Evolutionary conservation across 2,113 vertebrate species (phyloP).

Genomic region (Toxostoma redivivum): DNA sequence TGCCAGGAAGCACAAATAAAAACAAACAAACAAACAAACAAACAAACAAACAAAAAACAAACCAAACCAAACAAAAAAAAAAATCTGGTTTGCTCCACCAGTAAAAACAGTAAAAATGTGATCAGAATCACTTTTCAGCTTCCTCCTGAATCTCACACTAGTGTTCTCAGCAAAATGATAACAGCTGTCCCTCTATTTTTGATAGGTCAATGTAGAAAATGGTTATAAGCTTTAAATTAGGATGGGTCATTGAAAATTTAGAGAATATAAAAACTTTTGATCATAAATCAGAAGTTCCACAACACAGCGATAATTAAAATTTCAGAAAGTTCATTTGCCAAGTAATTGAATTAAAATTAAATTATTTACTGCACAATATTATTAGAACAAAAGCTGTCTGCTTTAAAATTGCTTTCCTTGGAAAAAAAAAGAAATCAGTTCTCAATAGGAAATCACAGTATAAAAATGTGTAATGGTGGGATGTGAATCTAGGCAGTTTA

Average conservation of each 20-base stretch:
- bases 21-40: too few species aligned
- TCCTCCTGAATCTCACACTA: neutral
- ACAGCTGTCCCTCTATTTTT: neutral
- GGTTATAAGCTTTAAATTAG: neutral
- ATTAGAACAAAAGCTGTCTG: neutral
- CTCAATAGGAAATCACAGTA: slow-evolving; percentile 7
- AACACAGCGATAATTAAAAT: neutral
- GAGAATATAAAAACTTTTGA: neutral
- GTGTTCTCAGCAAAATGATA: neutral
- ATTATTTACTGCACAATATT: neutral
- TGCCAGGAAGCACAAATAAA: neutral
- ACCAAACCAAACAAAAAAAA: neutral
- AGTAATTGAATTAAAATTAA: neutral
- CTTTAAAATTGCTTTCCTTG: neutral
- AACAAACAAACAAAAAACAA: neutral
- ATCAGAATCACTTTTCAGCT: neutral
- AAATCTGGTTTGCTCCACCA: neutral
- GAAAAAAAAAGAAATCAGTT: neutral
- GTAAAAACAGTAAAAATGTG: neutral
- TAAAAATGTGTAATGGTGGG: neutral
- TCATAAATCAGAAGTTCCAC: neutral
- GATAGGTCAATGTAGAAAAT: neutral
- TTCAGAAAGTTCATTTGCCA: neutral
- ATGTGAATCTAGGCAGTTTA: slow-evolving; percentile 1
- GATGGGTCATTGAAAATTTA: neutral